phyloP scores from a whole-genome alignment of 2,888 invertebrate species.

The Toxonevra muliebris region DNA sequence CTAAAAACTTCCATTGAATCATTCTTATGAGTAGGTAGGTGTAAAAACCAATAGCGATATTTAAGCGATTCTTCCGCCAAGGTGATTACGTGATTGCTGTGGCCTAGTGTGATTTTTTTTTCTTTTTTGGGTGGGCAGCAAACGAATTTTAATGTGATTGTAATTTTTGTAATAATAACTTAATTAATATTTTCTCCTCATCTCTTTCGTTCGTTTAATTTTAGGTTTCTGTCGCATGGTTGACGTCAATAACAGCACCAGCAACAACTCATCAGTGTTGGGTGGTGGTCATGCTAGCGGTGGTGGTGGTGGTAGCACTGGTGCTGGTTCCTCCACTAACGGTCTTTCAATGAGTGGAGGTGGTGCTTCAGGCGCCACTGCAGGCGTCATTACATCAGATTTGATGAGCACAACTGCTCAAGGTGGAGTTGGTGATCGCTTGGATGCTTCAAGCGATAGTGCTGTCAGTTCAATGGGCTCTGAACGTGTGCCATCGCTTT shows the following conservation, averaged over 20 bases:
- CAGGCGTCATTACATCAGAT: slow-evolving; percentile 60
- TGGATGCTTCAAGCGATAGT: slow-evolving; percentile 89
- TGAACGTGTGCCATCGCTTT: slow-evolving; percentile 86
- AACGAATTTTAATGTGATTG: too few relatives aligned
- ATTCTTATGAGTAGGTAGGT: too few relatives aligned
- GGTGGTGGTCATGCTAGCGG: slow-evolving; percentile 51
- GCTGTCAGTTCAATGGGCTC: slow-evolving; percentile 94
- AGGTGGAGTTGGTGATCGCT: slow-evolving; percentile 70
- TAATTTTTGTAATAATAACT: too few relatives aligned
- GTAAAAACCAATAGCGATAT: too few relatives aligned
- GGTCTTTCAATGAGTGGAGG: slow-evolving; percentile 42
- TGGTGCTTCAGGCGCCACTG: slow-evolving; percentile 41
- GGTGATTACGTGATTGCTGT: too few relatives aligned
- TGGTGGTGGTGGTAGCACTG: slow-evolving; percentile 46
- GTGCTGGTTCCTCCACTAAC: slow-evolving; percentile 35
- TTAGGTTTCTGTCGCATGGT: slow-evolving; percentile 88
- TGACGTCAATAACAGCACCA: slow-evolving; percentile 68
- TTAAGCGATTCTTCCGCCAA: too few relatives aligned
- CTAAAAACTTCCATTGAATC: too few relatives aligned
- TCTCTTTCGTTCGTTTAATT: slow-evolving; percentile 15
- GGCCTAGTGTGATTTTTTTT: too few relatives aligned
- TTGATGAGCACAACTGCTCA: slow-evolving; percentile 45
- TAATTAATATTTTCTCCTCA: too few relatives aligned
- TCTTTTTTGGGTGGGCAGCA: too few relatives aligned
- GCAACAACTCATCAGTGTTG: slow-evolving; percentile 63